Evolutionary conservation across 2,888 invertebrate species (phyloP), one percentile per base, ranked within the genome.

Genomic region (Odontomyia ornata): DNA sequence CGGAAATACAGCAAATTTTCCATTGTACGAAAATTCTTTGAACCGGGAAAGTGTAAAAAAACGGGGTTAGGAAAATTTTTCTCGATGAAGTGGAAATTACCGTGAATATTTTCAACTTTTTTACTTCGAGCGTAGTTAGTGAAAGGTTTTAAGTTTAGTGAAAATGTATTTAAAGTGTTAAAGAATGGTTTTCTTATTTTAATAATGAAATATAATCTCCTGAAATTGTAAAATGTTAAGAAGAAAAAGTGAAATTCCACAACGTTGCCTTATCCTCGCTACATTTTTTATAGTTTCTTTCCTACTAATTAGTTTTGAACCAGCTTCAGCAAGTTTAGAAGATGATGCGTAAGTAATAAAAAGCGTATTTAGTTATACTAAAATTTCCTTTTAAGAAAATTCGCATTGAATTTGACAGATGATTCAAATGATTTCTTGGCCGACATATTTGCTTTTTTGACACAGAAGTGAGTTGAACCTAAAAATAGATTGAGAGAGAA

Each of bases 331-430:
- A 4, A 69, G 69, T 43, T 65, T 52, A 5, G 71, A 76, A 62
- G 76, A 76, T 27, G 76, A 76, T 76, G 71, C 71, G 76, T 76
- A 76, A 76, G 76, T 76, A 52, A 52, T 52, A 4, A 52, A 52
- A 9, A 9, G 7, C 18, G 52, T 13, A 13, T 18, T n/a, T 52
- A 15, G 13, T 9, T 9, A 52, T 13, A 18, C 3, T 13, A 2
- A 52, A 15, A 9, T 52, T 52, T 18, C 3, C 15, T 52, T 52
- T 9, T 11, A 36, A n/a, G 64, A 64, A 21, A 36, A 57, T 52
- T 73, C 28, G 47, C 25, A n/a, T 5, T n/a, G 21, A 73, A 28
- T 36, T 36, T 73, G 60, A 60, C 73, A 56, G 28, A 73, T 27
- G 28, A 57, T 73, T n/a, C 25, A 30, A 56, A 11, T 3, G 21